These are phyloP conservation scores for Notodonta dromedarius DNA, from an alignment of 2,888 invertebrate species.

Conservation along the genomic window DNA sequence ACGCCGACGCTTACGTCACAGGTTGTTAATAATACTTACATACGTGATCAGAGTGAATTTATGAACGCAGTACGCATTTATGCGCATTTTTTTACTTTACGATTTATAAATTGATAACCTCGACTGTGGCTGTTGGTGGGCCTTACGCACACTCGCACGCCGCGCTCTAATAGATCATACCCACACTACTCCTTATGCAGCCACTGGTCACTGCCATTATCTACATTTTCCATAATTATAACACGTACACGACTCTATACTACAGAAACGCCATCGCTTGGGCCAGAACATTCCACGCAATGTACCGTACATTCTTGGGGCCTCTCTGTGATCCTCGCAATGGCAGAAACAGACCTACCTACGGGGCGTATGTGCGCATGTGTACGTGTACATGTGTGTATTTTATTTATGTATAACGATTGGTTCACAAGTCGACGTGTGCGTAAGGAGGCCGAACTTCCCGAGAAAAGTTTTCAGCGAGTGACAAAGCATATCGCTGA, in stretches of 20 bases:
- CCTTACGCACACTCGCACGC: slow-evolving; percentile 38
- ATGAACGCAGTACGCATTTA: slow-evolving; percentile 47
- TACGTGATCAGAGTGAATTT: slow-evolving; percentile 35
- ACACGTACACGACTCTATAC: slow-evolving; percentile 30
- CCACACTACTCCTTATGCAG: slow-evolving; percentile 37
- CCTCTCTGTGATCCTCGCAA: slow-evolving; percentile 49
- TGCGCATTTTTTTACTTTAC: slow-evolving; percentile 63
- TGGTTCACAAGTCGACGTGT: slow-evolving; percentile 45
- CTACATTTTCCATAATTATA: slow-evolving; percentile 36
- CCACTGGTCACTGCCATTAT: slow-evolving; percentile 42
- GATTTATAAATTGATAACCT: slow-evolving; percentile 76
- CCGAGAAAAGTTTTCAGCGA: slow-evolving; percentile 56
- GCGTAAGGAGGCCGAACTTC: slow-evolving; percentile 57
- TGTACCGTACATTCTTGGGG: slow-evolving; percentile 50
- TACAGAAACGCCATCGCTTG: slow-evolving; percentile 12
- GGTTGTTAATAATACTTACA: slow-evolving; percentile 35
- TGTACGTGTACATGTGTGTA: slow-evolving; percentile 40
- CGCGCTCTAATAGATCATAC: slow-evolving; percentile 42
- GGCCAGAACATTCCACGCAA: slow-evolving; percentile 44
- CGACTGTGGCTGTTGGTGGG: slow-evolving; percentile 60
- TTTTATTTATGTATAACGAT: slow-evolving; percentile 42
- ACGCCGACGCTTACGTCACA: slow-evolving; percentile 35
- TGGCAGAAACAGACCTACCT: slow-evolving; percentile 50
- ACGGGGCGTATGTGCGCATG: slow-evolving; percentile 44
- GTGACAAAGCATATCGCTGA: slow-evolving; percentile 27